Base-by-base conservation (phyloP, 2,888 invertebrate species). In the Desoria tigrina region DNA sequence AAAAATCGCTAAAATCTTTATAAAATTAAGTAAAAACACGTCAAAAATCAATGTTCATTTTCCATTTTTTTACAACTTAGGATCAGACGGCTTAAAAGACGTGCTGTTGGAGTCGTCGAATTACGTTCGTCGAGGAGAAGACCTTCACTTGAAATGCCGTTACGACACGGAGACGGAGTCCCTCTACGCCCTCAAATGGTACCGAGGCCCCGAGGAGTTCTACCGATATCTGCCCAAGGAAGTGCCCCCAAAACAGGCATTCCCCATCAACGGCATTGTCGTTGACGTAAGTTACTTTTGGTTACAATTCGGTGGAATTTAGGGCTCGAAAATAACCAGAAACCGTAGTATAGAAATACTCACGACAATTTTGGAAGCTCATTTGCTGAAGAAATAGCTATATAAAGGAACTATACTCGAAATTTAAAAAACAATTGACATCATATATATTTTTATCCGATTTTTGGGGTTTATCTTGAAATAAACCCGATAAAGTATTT, bases 121-220 rank as follows among this genome's bases (percentile, higher is more conserved):
- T n/a, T 68, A 67, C 49, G 66, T 68, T 11, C 68, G 72, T 37
- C 61, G 61, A 23, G 67, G 66, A 49, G 68, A 72, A 59, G 69
- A 70, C 51, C 63, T 72, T n/a, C 63, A 50, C 50, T 66, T 72
- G 27, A 63, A 66, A 11, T 72, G 72, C 66, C 68, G 63, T 57
- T 72, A 72, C 62, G 66, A 72, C 59, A 60, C 66, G 49, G 72
- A 72, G 57, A 49, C 63, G 16, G 68, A 72, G 49, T 67, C 69
- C 26, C 55, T 72, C 63, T 72, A 72, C 42, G 72, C 69, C 24
- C 61, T 72, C 21, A 72, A 72, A 60, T 69, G 69, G 69, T 72
- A 72, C 54, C 68, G 72, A n/a, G 69, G 66, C 9, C 32, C 60
- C 11, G 69, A 68, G 45, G 72, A 72, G 53, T 69, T 72, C 58